Conservation (phyloP, 2,888 invertebrate genomes). For the Nomada lathburiana region DNA sequence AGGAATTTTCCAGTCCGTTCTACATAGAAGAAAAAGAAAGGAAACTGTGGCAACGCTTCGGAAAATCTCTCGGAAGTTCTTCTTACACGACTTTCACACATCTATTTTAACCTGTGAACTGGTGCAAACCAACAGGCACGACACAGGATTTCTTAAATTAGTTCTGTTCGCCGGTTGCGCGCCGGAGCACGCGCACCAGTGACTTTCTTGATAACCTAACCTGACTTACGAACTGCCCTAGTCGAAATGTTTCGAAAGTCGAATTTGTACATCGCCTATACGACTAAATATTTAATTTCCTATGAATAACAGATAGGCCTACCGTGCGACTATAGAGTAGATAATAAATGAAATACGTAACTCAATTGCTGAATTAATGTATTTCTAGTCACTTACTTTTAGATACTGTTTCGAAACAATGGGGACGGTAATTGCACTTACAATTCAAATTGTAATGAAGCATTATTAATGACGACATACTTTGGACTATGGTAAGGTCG, state of each 20-base stretch:
- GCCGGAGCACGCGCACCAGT: constrained; percentile 78
- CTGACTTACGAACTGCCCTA: constrained; percentile 17
- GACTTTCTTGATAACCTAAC: constrained; percentile 51
- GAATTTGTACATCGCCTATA: background rate
- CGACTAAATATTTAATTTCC: background rate
- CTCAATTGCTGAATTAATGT: too few species aligned
- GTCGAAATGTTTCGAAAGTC: constrained; percentile 20
- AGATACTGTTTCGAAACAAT: too few species aligned
- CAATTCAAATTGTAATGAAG: too few species aligned
- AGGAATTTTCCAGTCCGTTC: background rate
- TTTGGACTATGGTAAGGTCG: too few species aligned
- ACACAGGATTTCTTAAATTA: constrained; percentile 83
- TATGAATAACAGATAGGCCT: background rate
- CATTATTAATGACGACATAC: too few species aligned
- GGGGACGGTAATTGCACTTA: too few species aligned
- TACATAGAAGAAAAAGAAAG: background rate
- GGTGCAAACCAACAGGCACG: constrained; percentile 80
- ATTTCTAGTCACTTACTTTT: too few species aligned
- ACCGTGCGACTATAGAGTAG: background rate
- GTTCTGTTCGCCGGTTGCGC: constrained; percentile 76
- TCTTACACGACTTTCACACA: constrained; percentile 80
- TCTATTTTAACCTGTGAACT: constrained; percentile 83
- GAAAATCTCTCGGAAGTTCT: constrained; percentile 46
- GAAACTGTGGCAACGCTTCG: constrained; percentile 8
- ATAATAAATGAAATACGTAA: background rate